These are phyloP conservation scores for Andrena trimmerana DNA, from an alignment of 2,888 invertebrate genomes.

Conservation along the genomic window DNA sequence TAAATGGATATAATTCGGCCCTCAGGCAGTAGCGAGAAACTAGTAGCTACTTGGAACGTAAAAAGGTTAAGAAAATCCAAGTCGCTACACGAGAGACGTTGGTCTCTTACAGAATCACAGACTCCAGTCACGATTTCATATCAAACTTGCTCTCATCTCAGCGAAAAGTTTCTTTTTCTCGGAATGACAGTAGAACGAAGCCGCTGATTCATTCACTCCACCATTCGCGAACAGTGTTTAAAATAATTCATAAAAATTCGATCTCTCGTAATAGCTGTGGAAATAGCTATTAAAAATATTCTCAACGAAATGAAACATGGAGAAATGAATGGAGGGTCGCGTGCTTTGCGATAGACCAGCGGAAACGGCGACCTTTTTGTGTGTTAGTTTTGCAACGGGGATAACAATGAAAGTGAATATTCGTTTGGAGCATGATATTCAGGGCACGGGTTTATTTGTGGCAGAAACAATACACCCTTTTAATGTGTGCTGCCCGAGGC, in stretches of 20 bases:
- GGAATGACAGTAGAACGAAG: not conserved
- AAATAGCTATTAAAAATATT: no score
- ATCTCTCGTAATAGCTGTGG: no score
- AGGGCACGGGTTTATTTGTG: conserved; percentile 58
- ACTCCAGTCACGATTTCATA: conserved; percentile 20
- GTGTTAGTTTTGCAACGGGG: not conserved
- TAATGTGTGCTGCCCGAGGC: conserved; percentile 92
- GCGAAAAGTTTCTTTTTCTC: not conserved
- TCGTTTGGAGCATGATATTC: not conserved
- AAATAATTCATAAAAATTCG: not conserved
- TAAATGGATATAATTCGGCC: not conserved
- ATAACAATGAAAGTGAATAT: conserved; percentile 9
- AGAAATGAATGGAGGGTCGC: not conserved
- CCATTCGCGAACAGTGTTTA: not conserved
- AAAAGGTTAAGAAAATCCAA: not conserved
- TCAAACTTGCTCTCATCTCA: not conserved
- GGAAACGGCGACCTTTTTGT: not conserved
- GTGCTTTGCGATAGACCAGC: not conserved
- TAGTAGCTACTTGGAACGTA: not conserved
- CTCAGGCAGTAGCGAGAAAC: not conserved
- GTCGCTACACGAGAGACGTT: not conserved
- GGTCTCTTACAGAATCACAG: not conserved
- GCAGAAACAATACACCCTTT: conserved; percentile 90
- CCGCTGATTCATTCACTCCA: not conserved
- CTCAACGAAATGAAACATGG: not conserved